Percentiles rank a stretch among this genome's conserved stretches.
These are phyloP conservation scores for Chrysolina oricalcia DNA, from an alignment of 2,888 invertebrate genomes.

Conservation along the genomic window DNA sequence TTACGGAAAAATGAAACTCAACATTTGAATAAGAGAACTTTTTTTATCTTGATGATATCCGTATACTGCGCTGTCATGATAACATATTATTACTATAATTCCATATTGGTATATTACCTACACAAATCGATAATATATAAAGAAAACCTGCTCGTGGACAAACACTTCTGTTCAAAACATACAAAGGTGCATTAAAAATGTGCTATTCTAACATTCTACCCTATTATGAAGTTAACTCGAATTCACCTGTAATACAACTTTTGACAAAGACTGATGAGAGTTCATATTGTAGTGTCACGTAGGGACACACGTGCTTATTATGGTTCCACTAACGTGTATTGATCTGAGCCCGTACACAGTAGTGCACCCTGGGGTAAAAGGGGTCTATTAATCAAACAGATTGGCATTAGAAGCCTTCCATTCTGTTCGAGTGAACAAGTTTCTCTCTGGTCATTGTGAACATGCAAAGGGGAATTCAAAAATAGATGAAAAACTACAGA, in stretches of 20 bases:
- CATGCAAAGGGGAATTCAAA: too few relatives aligned
- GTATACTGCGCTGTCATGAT: too few relatives aligned
- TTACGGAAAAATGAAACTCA: too few relatives aligned
- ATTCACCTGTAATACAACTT: conserved; percentile 39
- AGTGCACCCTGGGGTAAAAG: not conserved
- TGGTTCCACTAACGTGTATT: conserved; percentile 23
- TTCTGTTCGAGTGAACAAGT: too few relatives aligned
- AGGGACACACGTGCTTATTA: conserved; percentile 31
- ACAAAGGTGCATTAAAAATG: conserved; percentile 8
- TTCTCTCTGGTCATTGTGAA: too few relatives aligned
- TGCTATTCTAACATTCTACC: conserved; percentile 9
- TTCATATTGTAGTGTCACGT: conserved; percentile 38
- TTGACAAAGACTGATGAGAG: conserved; percentile 39
- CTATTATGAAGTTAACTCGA: conserved; percentile 32
- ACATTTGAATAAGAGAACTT: too few relatives aligned
- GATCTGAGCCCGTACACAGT: conserved; percentile 9
- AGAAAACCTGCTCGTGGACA: not conserved
- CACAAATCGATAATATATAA: not conserved
- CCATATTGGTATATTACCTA: not conserved
- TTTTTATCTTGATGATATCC: too few relatives aligned
- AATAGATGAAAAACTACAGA: too few relatives aligned
- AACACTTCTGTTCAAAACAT: not conserved
- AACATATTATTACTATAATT: not conserved
- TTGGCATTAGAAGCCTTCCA: not conserved
- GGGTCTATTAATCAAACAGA: not conserved